Percentiles rank a stretch among this genome's conserved stretches.
These are phyloP conservation scores for Melipona beecheii DNA, from an alignment of 2,888 invertebrate genomes.

Conservation along the genomic window DNA sequence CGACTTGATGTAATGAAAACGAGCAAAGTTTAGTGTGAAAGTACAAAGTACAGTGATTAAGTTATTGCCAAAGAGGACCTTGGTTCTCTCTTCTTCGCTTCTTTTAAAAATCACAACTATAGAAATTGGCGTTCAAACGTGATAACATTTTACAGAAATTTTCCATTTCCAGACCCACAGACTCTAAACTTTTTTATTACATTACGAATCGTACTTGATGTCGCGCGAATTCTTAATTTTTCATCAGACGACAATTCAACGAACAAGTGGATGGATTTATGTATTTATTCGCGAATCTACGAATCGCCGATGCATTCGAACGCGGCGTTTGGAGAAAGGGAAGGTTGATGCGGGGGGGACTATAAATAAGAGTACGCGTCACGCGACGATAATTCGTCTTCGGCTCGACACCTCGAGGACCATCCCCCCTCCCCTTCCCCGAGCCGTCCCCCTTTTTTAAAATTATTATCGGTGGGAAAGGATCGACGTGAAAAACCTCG, in stretches of 20 bases:
- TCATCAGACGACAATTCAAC: not conserved
- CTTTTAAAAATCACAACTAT: too few relatives aligned
- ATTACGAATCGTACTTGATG: not conserved
- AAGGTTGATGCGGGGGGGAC: conserved; percentile 41
- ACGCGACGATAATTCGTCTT: conserved; percentile 77
- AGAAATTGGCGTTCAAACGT: too few relatives aligned
- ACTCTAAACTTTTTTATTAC: too few relatives aligned
- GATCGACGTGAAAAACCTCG: conserved; percentile 44
- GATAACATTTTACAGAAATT: too few relatives aligned
- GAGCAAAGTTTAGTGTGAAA: too few relatives aligned
- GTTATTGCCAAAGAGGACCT: too few relatives aligned
- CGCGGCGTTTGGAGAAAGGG: not conserved
- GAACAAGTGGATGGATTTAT: not conserved
- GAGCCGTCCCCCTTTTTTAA: conserved; percentile 63
- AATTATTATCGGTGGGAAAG: conserved; percentile 67
- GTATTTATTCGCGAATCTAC: conserved; percentile 29
- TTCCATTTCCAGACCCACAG: too few relatives aligned
- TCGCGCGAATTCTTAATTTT: not conserved
- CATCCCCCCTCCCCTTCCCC: not conserved
- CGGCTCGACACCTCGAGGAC: conserved; percentile 72
- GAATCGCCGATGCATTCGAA: conserved; percentile 34
- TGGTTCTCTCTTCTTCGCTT: too few relatives aligned
- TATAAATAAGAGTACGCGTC: conserved; percentile 76
- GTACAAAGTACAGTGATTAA: too few relatives aligned
- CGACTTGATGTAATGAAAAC: too few relatives aligned